phyloP scores from a whole-genome alignment of 2,113 vertebrate species.

The Tragelaphus buxtoni region DNA sequence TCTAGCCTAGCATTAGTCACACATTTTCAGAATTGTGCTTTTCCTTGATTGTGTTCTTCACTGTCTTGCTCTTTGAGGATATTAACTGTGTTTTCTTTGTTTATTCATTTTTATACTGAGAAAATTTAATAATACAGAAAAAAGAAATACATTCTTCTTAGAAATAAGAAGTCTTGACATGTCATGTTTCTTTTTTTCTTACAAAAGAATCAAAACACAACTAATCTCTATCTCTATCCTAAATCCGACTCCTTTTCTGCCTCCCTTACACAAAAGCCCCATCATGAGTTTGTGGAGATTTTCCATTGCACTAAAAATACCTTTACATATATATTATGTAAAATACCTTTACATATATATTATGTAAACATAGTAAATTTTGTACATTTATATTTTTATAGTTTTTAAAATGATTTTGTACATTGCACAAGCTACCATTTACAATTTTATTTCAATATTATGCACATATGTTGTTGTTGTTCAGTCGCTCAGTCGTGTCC shows the following conservation, averaged over 20 bases:
- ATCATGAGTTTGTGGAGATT: not conserved
- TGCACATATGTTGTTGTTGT: not conserved
- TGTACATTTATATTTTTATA: not conserved
- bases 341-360: not conserved
- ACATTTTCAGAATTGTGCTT: not conserved
- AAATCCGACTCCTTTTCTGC: not conserved
- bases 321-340: not conserved
- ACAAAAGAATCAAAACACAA: not conserved
- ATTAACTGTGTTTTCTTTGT: not conserved
- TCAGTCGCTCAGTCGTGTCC: not conserved
- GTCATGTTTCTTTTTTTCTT: not conserved
- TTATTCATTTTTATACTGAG: not conserved
- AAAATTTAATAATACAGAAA: not conserved
- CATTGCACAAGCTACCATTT: not conserved
- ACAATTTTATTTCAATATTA: not conserved
- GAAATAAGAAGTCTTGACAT: not conserved
- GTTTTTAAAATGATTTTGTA: not conserved
- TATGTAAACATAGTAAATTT: not conserved
- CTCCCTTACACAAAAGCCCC: not conserved
- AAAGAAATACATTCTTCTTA: not conserved
- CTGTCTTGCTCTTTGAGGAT: not conserved
- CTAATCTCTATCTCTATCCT: not conserved
- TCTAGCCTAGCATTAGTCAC: not conserved
- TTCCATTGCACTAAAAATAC: not conserved
- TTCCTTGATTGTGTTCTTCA: not conserved